phyloP scores from a whole-genome alignment of 1,140 invertebrate species.

The Calephelis nemesis region DNA sequence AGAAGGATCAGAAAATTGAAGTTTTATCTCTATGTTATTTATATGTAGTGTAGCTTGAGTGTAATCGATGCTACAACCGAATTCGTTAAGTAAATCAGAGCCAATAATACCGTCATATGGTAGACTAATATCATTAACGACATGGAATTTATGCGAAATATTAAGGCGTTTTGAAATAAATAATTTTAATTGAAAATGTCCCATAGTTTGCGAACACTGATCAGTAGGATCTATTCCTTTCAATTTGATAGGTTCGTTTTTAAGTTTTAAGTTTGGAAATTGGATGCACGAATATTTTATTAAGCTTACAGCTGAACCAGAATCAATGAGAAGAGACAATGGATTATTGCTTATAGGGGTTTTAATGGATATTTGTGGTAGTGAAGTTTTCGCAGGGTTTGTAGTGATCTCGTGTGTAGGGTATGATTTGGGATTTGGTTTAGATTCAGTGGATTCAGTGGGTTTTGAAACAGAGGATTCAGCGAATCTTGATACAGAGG shows the following conservation, averaged over 20 bases:
- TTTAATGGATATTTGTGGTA: background rate
- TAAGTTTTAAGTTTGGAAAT: background rate
- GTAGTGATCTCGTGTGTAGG: background rate
- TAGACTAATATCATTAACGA: no score
- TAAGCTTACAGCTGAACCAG: background rate
- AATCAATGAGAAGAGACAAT: no score
- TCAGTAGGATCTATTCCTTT: background rate
- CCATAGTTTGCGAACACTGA: background rate
- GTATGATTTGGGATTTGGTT: background rate
- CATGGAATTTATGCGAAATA: no score
- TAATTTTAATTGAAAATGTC: background rate
- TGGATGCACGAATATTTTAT: background rate
- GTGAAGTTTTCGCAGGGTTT: background rate
- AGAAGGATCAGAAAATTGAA: no score
- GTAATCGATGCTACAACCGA: no score
- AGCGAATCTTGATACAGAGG: no score
- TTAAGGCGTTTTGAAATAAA: no score
- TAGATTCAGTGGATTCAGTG: background rate
- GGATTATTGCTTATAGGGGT: background rate
- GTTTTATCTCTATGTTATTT: no score
- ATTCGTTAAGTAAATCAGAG: no score
- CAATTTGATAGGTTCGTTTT: conserved; percentile 2
- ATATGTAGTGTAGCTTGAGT: no score
- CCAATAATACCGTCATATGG: no score
- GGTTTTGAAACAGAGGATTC: no score